Evolutionary conservation across 2,113 vertebrate genomes (phyloP).

Genomic region (Prunella fulvescens): DNA sequence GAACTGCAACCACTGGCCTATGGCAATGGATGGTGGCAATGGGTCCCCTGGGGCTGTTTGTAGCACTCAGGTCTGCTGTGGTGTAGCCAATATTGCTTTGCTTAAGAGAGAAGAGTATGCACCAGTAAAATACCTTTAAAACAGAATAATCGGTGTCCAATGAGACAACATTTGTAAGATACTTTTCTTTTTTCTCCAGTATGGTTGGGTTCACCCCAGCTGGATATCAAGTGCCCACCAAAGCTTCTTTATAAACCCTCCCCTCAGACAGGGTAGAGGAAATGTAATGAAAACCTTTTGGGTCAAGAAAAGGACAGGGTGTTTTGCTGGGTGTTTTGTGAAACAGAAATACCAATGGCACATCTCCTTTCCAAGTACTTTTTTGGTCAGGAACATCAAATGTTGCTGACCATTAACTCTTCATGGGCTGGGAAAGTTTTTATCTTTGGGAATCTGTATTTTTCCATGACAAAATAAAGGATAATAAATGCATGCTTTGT

Average conservation of each 20-base stretch:
- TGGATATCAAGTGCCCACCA: neutral
- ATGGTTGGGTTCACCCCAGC: neutral
- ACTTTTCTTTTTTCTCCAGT: neutral
- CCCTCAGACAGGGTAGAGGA: neutral
- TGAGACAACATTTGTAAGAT: neutral
- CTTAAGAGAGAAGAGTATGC: neutral
- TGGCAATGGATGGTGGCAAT: neutral
- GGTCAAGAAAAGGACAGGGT: neutral
- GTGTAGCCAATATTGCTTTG: neutral
- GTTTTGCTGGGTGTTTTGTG: neutral
- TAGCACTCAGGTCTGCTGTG: neutral
- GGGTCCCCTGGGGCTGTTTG: neutral
- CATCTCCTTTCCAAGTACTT: neutral
- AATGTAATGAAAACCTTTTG: neutral
- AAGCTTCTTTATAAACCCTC: neutral
- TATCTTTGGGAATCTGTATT: neutral
- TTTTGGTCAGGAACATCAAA: neutral
- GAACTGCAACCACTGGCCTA: neutral
- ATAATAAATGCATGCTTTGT: neutral
- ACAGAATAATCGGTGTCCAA: neutral
- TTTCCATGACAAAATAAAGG: neutral
- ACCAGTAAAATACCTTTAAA: neutral
- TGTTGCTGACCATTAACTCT: neutral
- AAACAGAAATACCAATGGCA: neutral
- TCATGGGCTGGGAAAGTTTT: neutral